Evolutionary conservation across 2,888 invertebrate genomes (phyloP), one percentile per base, ranked within the genome.

Genomic region (Rhamphomyia laevipes): DNA sequence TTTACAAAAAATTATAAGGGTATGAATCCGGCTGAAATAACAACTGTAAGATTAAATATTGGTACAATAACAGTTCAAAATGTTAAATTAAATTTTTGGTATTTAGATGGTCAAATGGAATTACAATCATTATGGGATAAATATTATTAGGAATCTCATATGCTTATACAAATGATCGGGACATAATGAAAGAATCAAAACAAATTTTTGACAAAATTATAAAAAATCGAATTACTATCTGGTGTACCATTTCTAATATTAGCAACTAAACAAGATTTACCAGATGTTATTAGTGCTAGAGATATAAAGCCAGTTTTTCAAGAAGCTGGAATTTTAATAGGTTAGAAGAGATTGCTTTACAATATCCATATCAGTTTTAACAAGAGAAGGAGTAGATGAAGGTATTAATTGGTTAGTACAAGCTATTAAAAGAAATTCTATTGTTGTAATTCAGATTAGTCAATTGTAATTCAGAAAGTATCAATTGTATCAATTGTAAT

Each of bases 101-200:
- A 96, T 73, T 78, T 96, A 30, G 95, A 95, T 13, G 95, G 99
- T 0, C 97, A 99, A 68, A 87, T 88, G 64, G 99, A 99, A 69
- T 74, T 99, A 23, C 96, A 99, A 66, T 90, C 93, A 11, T 71
- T 99, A 21, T 99, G 99, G 99, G 95, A 97, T 66, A 97, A 97
- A 75, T 97, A 97, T 72, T 97, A 96, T 74, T 92, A 94, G 49
- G 97, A 97, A 73, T 95, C 91, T 47, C 96, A 97, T 74, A 96
- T 89, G 45, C 82, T 97, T 30, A 95, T 97, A 61, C 96, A 2
- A 90, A 92, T 49, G 96, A 97, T 65, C 79, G 89, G 60, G 92
- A 93, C 47, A 77, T 95, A 65, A 82, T 96, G 65, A 84, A 90
- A 48, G 94, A 95, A 71, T 96, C 96, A 4, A 95, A 93, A 72